Evolutionary conservation across 2,113 vertebrate genomes (phyloP), one percentile per base, ranked within the genome.

Genomic region (Halichoeres trimaculatus): DNA sequence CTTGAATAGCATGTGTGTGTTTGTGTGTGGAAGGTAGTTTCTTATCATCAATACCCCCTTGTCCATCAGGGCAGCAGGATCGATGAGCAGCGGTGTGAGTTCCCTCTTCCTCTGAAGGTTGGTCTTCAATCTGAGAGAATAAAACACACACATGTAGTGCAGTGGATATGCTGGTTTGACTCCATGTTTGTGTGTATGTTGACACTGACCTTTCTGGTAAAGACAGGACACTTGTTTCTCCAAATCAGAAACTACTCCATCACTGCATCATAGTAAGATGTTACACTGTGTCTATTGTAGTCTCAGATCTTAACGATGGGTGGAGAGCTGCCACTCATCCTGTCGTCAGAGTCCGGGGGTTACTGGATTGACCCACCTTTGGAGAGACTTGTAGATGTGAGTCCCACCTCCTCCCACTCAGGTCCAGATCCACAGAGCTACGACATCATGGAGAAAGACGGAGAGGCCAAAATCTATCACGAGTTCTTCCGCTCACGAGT

Each of bases 21-120:
- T 30, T 19, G 48, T 62, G 23, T 17, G 36, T 47, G 40, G 26
- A n/a, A 48, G 40, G 67, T 51, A 50, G 64, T 74, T 73, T 76
- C 61, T 47, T 45, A 75, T 60, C 57, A 60, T 67, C 58, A 48
- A 35, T 69, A 24, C 66, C 80, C n/a, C 41, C 67, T 64, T 40
- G 76, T 88, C 26, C 68, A 70, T 90, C 78, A 97, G 96, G 95
- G 95, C 59, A 96, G 95, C 88, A 94, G 94, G 76, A 91, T 97
- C 79, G 94, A 97, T 47, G 95, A 96, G 70, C 96, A 97, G 74
- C 92, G 96, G 16, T 97, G 96, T 90, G 95, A 93, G 83, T 95
- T 97, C 78, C 96, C 96, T 54, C 93, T 92, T 65, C 93, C 96
- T 74, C 91, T 95, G 52, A 96, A 95, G 94, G 96, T 96, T 73